A percentile compares a stretch with the other conserved stretches of the same genome.
Evolutionary conservation across 2,113 vertebrate genomes (phyloP).

Genomic region (Okapia johnstoni): DNA sequence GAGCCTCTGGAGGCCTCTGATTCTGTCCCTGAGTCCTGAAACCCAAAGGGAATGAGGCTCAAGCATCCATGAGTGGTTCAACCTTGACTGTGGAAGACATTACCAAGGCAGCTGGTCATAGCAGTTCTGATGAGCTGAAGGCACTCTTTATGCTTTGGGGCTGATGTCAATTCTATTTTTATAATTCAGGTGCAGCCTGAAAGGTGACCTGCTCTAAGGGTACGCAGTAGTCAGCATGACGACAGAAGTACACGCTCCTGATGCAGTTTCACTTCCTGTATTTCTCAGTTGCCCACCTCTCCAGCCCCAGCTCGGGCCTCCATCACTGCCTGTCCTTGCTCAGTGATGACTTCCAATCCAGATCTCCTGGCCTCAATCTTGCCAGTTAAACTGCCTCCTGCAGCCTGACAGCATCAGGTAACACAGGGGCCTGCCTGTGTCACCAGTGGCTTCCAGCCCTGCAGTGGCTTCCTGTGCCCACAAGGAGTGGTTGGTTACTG

Average conservation of each 20-base stretch:
- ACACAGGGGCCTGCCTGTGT: background rate
- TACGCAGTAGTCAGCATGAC: fast-evolving
- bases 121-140: background rate
- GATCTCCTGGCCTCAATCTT: background rate
- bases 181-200: background rate
- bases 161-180: background rate
- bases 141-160: background rate
- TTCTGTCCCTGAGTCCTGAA: background rate
- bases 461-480: fast-evolving
- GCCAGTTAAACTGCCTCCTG: background rate
- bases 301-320: fast-evolving
- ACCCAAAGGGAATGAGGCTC: background rate
- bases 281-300: background rate
- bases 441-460: background rate
- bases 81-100: background rate
- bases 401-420: background rate
- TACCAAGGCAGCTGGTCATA: background rate
- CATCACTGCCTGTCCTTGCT: background rate
- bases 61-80: background rate
- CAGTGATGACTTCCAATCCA: background rate
- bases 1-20: background rate
- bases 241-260: fast-evolving
- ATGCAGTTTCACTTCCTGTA: background rate
- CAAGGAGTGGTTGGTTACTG: background rate
- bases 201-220: background rate